Evolutionary conservation across 2,113 vertebrate species (phyloP).

Genomic region (Dendropsophus ebraccatus): DNA sequence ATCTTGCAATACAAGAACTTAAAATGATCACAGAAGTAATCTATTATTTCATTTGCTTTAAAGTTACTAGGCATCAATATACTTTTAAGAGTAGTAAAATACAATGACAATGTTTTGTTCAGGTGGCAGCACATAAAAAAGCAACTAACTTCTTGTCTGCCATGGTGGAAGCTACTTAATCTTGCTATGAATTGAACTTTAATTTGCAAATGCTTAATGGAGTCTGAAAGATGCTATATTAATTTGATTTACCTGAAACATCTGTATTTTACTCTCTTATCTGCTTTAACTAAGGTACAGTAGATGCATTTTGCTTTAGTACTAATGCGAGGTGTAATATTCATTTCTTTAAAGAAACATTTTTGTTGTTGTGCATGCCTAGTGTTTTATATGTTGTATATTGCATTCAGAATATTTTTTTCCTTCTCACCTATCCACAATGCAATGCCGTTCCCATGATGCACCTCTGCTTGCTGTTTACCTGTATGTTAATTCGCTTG

Average conservation of each 20-base stretch:
- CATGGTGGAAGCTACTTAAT: constrained; percentile 66
- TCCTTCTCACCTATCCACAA: constrained; percentile 99
- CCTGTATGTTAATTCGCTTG: constrained; percentile 99
- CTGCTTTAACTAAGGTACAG: constrained; percentile 89
- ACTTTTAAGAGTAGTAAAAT: constrained; percentile 59
- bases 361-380: constrained; percentile 99
- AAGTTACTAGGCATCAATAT: constrained; percentile 48
- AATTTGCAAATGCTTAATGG: constrained; percentile 80
- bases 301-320: constrained; percentile 88
- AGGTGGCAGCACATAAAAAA: constrained; percentile 43
- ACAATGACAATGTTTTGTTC: constrained; percentile 35
- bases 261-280: constrained; percentile 88
- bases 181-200: constrained; percentile 73
- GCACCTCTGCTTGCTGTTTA: constrained; percentile 99
- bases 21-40: constrained; percentile 40
- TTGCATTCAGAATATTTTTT: constrained; percentile 99
- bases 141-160: constrained; percentile 75
- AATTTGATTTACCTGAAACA: constrained; percentile 84
- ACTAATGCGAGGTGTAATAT: constrained; percentile 94
- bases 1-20: constrained; percentile 41
- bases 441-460: constrained; percentile 99
- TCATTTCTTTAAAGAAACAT: constrained; percentile 91
- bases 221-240: constrained; percentile 84
- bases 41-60: constrained; percentile 50
- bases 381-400: constrained; percentile 99